Conservation (phyloP, 2,888 invertebrate genomes). For the Cantharis rustica region DNA sequence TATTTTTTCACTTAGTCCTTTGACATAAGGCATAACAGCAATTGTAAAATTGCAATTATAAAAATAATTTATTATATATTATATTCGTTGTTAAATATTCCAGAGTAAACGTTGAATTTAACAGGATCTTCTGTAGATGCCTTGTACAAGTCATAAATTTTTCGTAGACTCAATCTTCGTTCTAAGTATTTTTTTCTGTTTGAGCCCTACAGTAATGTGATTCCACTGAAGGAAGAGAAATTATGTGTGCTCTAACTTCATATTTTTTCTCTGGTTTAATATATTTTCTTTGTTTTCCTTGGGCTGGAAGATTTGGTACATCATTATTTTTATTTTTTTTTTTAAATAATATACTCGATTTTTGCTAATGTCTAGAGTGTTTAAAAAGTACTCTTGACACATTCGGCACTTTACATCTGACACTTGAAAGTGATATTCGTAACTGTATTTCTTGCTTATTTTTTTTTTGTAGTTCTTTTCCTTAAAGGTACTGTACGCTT, state of each 20-base stretch:
- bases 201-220: conserved; percentile 42
- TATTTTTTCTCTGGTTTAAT: conserved; percentile 32
- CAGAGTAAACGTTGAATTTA: conserved; percentile 31
- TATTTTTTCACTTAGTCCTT: too few species aligned
- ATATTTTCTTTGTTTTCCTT: neutral
- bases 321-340: neutral
- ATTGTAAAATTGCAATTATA: too few species aligned
- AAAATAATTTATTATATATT: too few species aligned
- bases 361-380: neutral
- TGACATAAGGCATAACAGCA: too few species aligned
- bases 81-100: conserved; percentile 42
- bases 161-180: conserved; percentile 38
- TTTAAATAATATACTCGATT: neutral
- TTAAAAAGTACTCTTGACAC: neutral
- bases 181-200: conserved; percentile 41
- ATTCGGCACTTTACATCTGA: neutral
- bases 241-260: conserved; percentile 40
- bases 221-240: conserved; percentile 40
- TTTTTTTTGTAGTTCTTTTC: neutral
- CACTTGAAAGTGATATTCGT: neutral
- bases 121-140: neutral
- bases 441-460: neutral
- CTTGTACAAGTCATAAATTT: conserved; percentile 21
- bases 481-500: neutral
- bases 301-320: neutral